A percentile compares a stretch with the other conserved stretches of the same genome.
These are phyloP conservation scores for Sinocyclocheilus anophthalmus DNA, from an alignment of 2,113 vertebrate genomes.

Conservation along the genomic window DNA sequence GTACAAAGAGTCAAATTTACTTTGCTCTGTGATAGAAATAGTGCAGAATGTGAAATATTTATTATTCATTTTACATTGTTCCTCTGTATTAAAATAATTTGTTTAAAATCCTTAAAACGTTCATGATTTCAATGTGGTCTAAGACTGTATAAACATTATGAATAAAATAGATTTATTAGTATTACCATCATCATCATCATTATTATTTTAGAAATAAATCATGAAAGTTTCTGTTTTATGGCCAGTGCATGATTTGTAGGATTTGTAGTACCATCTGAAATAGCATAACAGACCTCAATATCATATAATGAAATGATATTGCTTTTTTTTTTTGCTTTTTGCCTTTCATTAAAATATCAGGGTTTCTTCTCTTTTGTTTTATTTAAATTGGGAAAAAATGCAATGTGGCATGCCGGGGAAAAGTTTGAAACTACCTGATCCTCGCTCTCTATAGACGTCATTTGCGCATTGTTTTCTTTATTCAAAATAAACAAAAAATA, in stretches of 20 bases:
- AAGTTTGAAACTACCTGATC: not conserved
- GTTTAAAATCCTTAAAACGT: too few species aligned
- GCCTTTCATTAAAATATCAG: not conserved
- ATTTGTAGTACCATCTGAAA: not conserved
- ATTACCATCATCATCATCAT: too few species aligned
- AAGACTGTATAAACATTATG: too few species aligned
- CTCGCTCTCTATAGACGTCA: not conserved
- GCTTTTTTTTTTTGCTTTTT: not conserved
- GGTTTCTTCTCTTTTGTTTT: too few species aligned
- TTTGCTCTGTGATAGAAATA: not conserved
- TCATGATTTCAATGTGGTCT: too few species aligned
- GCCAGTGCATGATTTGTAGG: too few species aligned
- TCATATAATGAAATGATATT: not conserved
- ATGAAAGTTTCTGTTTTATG: too few species aligned
- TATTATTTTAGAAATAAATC: too few species aligned
- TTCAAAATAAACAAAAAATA: not conserved
- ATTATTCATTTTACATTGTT: not conserved
- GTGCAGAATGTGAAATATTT: not conserved
- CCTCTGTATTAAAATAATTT: not conserved
- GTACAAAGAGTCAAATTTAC: not conserved
- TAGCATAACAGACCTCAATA: not conserved
- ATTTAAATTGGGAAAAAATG: too few species aligned
- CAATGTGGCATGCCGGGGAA: not conserved
- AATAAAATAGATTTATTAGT: too few species aligned
- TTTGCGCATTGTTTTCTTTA: not conserved